Evolutionary conservation across 2,113 vertebrate genomes (phyloP).

Genomic region (Bolborhynchus lineola): DNA sequence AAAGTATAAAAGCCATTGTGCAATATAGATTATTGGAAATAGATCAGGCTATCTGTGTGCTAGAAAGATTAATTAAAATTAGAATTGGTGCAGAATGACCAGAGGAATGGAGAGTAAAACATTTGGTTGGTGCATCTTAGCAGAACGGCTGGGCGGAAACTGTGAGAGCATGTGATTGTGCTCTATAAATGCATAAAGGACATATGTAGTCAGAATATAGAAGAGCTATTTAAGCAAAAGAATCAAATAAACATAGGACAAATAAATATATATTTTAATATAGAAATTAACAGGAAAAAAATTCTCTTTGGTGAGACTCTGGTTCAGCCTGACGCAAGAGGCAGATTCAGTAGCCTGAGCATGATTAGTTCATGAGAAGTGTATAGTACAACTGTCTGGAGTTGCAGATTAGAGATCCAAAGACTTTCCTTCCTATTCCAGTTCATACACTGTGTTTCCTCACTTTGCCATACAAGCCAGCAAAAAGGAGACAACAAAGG

Average conservation of each 20-base stretch:
- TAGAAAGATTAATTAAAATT: neutral
- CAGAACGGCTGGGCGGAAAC: neutral
- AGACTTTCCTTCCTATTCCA: neutral
- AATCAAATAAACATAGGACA: neutral
- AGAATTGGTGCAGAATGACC: neutral
- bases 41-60: neutral
- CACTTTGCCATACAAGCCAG: neutral
- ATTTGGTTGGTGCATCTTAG: neutral
- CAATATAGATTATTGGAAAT: neutral
- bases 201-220: conserved; percentile 7
- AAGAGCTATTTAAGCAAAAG: neutral
- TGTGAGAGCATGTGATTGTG: neutral
- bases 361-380: neutral
- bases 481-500: neutral
- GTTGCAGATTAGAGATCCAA: neutral
- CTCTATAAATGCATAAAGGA: conserved; percentile 16
- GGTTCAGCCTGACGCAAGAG: neutral
- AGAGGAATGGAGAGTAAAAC: neutral
- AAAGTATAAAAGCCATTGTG: neutral
- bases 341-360: neutral
- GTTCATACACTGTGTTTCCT: neutral
- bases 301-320: neutral
- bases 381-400: neutral
- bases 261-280: neutral
- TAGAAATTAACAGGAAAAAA: neutral